Percentiles rank a stretch among this genome's conserved stretches.
Conservation (phyloP, 1,140 invertebrate genomes). For the Lepidurus arcticus region DNA sequence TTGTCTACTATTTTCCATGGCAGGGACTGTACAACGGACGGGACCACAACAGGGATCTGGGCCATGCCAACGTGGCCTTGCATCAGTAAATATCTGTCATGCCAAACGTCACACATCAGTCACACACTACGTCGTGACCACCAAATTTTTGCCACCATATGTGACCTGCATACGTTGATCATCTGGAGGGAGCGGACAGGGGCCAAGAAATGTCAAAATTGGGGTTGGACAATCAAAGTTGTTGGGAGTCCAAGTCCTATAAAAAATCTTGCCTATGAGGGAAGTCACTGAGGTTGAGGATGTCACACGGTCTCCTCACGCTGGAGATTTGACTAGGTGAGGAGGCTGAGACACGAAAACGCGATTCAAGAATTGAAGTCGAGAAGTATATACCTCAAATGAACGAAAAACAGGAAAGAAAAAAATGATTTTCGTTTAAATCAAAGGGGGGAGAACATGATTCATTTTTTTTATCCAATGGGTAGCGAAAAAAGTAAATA, state of each 20-base stretch:
- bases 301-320: constrained; percentile 20
- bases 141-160: constrained; percentile 3
- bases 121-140: constrained; percentile 20
- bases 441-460: not conserved
- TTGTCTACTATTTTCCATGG: constrained; percentile 22
- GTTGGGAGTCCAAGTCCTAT: not conserved
- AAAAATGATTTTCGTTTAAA: not conserved
- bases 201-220: constrained; percentile 11
- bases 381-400: not conserved
- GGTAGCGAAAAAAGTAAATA: constrained; percentile 8
- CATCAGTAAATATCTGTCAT: constrained; percentile 19
- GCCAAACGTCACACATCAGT: constrained; percentile 15
- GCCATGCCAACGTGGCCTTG: constrained; percentile 1
- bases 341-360: constrained; percentile 18
- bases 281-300: constrained; percentile 16
- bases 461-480: not conserved
- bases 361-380: not conserved
- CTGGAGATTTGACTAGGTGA: constrained; percentile 18
- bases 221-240: not conserved
- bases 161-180: constrained; percentile 21
- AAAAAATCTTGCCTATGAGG: not conserved
- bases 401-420: not conserved
- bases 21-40: constrained; percentile 20
- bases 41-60: constrained; percentile 20
- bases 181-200: constrained; percentile 17